Conservation (phyloP, 1,140 invertebrate species). For the Phocides pigmalion region DNA sequence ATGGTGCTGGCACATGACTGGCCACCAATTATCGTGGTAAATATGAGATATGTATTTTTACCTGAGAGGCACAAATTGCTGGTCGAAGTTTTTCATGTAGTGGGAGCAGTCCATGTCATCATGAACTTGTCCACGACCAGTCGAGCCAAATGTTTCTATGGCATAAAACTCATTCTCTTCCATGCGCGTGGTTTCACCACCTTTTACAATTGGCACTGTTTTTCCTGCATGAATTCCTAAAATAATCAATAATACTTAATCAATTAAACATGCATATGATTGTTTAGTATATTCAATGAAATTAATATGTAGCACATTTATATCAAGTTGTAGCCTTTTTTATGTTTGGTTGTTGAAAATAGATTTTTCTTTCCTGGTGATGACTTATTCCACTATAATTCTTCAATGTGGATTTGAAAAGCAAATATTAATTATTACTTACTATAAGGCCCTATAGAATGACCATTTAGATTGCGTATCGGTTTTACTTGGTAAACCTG, state of each 20-base stretch:
- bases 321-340: too few relatives aligned
- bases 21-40: too few relatives aligned
- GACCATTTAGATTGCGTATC: constrained; percentile 99
- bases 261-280: too few relatives aligned
- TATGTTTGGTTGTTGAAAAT: too few relatives aligned
- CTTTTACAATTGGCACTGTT: constrained; percentile 99
- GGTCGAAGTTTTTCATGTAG: constrained; percentile 99
- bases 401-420: too few relatives aligned
- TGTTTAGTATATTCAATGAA: too few relatives aligned
- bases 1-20: too few relatives aligned
- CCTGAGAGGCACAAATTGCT: constrained; percentile 94
- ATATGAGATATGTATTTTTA: too few relatives aligned
- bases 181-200: constrained; percentile 98
- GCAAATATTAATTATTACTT: constrained; percentile 63
- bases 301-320: too few relatives aligned
- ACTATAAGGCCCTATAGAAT: constrained; percentile 98
- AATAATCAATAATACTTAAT: constrained; percentile 15
- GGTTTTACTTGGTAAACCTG: constrained; percentile 98
- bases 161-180: constrained; percentile 99
- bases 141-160: constrained; percentile 99
- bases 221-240: constrained; percentile 98
- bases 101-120: constrained; percentile 99
- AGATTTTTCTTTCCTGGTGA: too few relatives aligned
- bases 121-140: constrained; percentile 97
- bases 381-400: too few relatives aligned